phyloP scores from a whole-genome alignment of 2,888 invertebrate species.

The Ochropleura leucogaster region DNA sequence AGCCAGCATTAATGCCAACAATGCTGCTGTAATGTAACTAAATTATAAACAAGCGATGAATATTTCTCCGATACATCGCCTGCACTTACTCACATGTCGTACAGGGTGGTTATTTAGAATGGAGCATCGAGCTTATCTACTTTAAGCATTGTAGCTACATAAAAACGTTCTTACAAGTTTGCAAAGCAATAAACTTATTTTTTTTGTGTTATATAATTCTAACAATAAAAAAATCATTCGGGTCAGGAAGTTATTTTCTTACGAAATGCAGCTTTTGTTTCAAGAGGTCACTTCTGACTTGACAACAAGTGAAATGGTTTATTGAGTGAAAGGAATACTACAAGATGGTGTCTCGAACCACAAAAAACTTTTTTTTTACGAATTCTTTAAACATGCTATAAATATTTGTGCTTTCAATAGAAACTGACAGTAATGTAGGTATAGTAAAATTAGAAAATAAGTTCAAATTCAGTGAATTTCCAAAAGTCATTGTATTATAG shows the following conservation, averaged over 20 bases:
- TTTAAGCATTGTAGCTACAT: not conserved
- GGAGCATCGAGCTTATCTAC: not conserved
- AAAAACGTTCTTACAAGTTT: not conserved
- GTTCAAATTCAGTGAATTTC: too few species aligned
- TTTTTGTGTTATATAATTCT: not conserved
- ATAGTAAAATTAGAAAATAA: too few species aligned
- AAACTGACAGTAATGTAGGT: too few species aligned
- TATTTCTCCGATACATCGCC: conserved; percentile 44
- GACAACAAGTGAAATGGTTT: not conserved
- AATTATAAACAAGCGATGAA: conserved; percentile 42
- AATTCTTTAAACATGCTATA: too few species aligned
- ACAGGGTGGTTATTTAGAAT: conserved; percentile 22
- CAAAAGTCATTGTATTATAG: too few species aligned
- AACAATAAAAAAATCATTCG: conserved; percentile 1
- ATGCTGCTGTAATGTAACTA: conserved; percentile 54
- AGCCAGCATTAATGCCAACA: conserved; percentile 49
- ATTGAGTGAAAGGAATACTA: too few species aligned
- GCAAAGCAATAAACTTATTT: not conserved
- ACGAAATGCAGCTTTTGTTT: not conserved
- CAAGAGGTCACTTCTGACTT: not conserved
- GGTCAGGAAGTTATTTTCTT: not conserved
- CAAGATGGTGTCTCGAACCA: too few species aligned
- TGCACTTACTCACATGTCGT: conserved; percentile 24
- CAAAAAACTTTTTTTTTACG: too few species aligned
- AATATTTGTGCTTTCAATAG: too few species aligned